These are phyloP conservation scores for Drosophila birchii DNA, from an alignment of 2,888 invertebrate species.

Conservation along the genomic window DNA sequence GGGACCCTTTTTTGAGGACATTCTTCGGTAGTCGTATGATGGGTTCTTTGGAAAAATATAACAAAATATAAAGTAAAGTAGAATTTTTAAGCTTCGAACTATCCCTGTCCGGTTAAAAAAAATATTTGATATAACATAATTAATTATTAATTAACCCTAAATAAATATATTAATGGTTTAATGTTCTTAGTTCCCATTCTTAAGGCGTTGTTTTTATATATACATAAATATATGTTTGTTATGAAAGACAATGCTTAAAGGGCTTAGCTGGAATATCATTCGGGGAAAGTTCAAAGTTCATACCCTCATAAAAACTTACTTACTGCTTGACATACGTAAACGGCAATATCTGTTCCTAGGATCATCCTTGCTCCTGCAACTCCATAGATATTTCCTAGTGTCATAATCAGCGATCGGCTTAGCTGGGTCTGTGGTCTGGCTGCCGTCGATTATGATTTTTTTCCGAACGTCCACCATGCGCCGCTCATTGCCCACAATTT, in stretches of 20 bases:
- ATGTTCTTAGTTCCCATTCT: too few relatives aligned
- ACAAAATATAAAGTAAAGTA: too few relatives aligned
- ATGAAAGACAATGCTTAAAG: too few relatives aligned
- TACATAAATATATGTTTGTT: too few relatives aligned
- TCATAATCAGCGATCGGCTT: accelerated
- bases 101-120: too few relatives aligned
- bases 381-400: conserved; percentile 10
- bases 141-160: too few relatives aligned
- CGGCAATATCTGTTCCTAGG: conserved; percentile 11
- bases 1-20: not conserved
- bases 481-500: conserved; percentile 22
- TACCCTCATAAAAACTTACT: conserved; percentile 12
- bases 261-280: too few relatives aligned
- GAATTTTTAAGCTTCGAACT: not conserved
- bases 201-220: too few relatives aligned
- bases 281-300: not conserved
- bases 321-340: conserved; percentile 17
- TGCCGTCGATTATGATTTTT: conserved; percentile 11
- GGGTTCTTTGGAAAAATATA: not conserved
- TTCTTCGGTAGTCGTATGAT: conserved; percentile 12
- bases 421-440: conserved; percentile 1
- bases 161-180: too few relatives aligned
- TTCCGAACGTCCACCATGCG: conserved; percentile 12
- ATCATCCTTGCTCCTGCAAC: conserved; percentile 28
- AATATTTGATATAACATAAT: too few relatives aligned